Percentiles rank a stretch among this genome's conserved stretches.
phyloP scores from a whole-genome alignment of 2,888 invertebrate species.

The Leucoptera coffeella region DNA sequence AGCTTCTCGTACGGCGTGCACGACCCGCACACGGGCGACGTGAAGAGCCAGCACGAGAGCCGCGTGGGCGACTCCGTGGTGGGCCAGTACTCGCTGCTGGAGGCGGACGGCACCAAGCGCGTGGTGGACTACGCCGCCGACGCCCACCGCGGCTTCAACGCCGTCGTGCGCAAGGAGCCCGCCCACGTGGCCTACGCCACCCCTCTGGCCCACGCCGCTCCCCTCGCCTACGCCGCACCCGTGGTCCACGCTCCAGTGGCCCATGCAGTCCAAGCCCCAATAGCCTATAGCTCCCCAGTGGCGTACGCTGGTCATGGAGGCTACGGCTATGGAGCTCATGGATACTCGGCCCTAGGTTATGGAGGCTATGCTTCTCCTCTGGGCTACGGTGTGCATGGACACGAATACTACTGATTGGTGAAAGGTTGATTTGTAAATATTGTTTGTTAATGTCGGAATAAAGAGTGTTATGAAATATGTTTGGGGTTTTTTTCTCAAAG shows the following conservation, averaged over 20 bases:
- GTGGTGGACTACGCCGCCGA: constrained; percentile 52
- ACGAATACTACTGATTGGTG: no score
- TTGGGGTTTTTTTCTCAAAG: no score
- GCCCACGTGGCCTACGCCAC: constrained; percentile 18
- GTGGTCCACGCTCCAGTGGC: constrained; percentile 3
- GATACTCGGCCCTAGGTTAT: not conserved
- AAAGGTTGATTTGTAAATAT: no score
- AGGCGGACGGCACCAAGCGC: constrained; percentile 58
- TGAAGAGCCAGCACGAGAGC: constrained; percentile 56
- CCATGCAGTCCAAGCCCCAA: constrained; percentile 1
- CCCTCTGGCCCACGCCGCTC: constrained; percentile 23
- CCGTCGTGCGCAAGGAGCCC: constrained; percentile 21
- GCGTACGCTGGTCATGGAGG: not conserved
- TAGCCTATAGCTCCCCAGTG: not conserved
- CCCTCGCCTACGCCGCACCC: constrained; percentile 8
- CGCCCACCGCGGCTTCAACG: constrained; percentile 23
- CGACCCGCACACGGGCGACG: constrained; percentile 43
- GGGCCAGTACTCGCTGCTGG: constrained; percentile 43
- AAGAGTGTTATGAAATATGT: no score
- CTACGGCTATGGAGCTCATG: no score
- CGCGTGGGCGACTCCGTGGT: constrained; percentile 59
- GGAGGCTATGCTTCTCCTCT: not conserved
- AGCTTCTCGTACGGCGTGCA: constrained; percentile 43
- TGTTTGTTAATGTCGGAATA: no score
- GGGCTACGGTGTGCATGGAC: no score